Percentiles rank a stretch among this genome's conserved stretches.
phyloP scores from a whole-genome alignment of 2,797 vertebrate genomes.

The Micropoecilia bifurca region DNA sequence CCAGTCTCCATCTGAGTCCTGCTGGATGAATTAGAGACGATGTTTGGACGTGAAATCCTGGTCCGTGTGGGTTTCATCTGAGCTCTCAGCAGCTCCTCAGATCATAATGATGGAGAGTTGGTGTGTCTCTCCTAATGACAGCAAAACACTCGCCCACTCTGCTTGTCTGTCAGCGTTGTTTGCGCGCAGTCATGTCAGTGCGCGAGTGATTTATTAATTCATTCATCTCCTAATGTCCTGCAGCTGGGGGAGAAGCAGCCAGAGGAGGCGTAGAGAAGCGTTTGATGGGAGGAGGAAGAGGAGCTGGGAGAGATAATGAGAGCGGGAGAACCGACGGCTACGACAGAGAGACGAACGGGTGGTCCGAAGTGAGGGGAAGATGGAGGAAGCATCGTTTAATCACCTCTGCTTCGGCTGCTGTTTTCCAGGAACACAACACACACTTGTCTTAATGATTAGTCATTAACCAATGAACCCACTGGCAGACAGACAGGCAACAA shows the following conservation, averaged over 20 bases:
- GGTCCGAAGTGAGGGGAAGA: conserved; percentile 62
- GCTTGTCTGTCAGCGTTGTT: conserved; percentile 53
- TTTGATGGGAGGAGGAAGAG: conserved; percentile 44
- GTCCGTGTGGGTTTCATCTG: conserved; percentile 22
- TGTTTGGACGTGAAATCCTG: conserved; percentile 15
- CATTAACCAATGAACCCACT: conserved; percentile 69
- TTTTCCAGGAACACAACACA: conserved; percentile 59
- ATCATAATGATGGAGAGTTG: conserved; percentile 70
- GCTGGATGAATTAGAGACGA: conserved; percentile 16
- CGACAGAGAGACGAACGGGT: conserved; percentile 51
- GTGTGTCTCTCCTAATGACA: conserved; percentile 77
- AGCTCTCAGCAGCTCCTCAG: conserved; percentile 18
- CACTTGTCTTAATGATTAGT: conserved; percentile 70
- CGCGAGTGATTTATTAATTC: conserved; percentile 75
- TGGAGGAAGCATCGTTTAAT: conserved; percentile 69
- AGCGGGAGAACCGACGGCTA: conserved; percentile 20
- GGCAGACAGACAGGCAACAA: conserved; percentile 58
- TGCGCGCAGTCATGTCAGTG: conserved; percentile 25
- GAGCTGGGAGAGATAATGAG: conserved; percentile 44
- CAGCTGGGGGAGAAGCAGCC: conserved; percentile 60
- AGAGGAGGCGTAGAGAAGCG: conserved; percentile 19
- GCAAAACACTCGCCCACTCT: conserved; percentile 72
- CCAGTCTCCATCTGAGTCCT: not conserved
- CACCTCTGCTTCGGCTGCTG: conserved; percentile 65
- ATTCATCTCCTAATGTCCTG: conserved; percentile 77